A percentile compares a stretch with the other conserved stretches of the same genome.
These are phyloP conservation scores for Caloenas nicobarica DNA, from an alignment of 2,113 vertebrate genomes.

Conservation along the genomic window DNA sequence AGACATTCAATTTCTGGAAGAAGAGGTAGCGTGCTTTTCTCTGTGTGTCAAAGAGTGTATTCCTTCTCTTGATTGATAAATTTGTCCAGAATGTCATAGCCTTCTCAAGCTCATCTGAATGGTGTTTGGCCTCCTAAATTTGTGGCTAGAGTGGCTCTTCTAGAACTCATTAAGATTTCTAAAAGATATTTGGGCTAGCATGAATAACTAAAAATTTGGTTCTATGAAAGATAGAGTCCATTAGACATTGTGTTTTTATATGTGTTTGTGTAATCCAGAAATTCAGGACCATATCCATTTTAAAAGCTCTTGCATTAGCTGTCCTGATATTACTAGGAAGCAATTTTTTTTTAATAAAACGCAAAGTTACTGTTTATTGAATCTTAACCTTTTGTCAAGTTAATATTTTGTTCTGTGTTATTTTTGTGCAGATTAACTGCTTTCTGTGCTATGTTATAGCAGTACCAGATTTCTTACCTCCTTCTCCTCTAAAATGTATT, in stretches of 20 bases:
- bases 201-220: background rate
- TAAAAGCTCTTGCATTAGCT: background rate
- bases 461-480: background rate
- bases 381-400: background rate
- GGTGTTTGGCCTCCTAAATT: background rate
- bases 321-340: background rate
- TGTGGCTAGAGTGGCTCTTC: background rate
- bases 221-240: background rate
- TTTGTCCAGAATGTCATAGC: background rate
- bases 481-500: background rate
- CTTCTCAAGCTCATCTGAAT: background rate
- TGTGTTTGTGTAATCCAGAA: background rate
- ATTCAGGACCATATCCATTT: background rate
- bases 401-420: background rate
- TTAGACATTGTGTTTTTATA: background rate
- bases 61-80: background rate
- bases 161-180: background rate
- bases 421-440: background rate
- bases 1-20: background rate
- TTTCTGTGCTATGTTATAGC: background rate
- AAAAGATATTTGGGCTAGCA: background rate
- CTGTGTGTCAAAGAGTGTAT: fast-evolving
- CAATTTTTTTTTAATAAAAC: background rate
- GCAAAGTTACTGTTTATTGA: background rate
- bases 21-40: background rate